A percentile compares a stretch with the other conserved stretches of the same genome.
Conservation (phyloP, 2,888 invertebrate species). For the Drosophila greeni region DNA sequence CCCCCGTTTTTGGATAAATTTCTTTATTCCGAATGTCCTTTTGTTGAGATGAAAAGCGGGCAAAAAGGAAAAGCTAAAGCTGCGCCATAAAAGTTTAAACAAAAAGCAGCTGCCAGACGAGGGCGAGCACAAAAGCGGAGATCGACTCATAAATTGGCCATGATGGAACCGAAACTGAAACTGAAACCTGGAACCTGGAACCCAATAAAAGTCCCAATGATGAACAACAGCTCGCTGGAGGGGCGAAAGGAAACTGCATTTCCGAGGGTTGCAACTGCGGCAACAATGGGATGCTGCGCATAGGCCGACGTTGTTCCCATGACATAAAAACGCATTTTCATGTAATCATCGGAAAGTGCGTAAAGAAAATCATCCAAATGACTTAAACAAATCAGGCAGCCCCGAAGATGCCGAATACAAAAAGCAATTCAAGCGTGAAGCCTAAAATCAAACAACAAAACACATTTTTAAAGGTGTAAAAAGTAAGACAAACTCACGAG, state of each 20-base stretch:
- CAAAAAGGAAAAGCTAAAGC: conserved; percentile 38
- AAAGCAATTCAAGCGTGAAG: conserved; percentile 50
- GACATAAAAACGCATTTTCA: conserved; percentile 68
- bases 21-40: conserved; percentile 41
- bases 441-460: conserved; percentile 53
- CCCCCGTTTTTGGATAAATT: conserved; percentile 40
- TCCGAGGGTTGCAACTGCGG: conserved; percentile 53
- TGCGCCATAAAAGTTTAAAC: conserved; percentile 44
- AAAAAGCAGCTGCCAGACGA: conserved; percentile 41
- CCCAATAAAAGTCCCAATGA: conserved; percentile 28
- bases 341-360: conserved; percentile 57
- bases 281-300: conserved; percentile 44
- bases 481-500: conserved; percentile 65
- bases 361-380: conserved; percentile 55
- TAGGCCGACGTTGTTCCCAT: conserved; percentile 58
- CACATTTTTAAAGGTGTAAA: conserved; percentile 71
- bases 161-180: conserved; percentile 34
- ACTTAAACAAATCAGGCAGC: conserved; percentile 57
- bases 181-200: conserved; percentile 2
- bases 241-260: conserved; percentile 22
- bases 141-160: conserved; percentile 52
- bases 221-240: conserved; percentile 28
- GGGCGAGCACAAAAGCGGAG: conserved; percentile 34
- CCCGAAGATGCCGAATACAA: conserved; percentile 18
- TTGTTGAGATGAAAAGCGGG: conserved; percentile 33